These are phyloP conservation scores for Aplocera efformata DNA, from an alignment of 2,888 invertebrate genomes.

Conservation along the genomic window DNA sequence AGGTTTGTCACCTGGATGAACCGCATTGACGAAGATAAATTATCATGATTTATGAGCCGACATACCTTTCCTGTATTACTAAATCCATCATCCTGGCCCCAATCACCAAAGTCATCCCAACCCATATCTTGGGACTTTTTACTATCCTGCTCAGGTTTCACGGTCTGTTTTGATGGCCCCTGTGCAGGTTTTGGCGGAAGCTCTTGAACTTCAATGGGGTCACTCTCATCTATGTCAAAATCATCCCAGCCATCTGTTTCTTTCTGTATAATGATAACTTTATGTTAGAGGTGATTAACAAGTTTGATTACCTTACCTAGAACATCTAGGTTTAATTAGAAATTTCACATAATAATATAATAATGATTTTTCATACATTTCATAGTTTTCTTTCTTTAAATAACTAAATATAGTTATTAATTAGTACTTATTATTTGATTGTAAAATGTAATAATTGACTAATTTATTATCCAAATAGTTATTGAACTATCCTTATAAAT, in stretches of 20 bases:
- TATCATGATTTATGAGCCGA: too few relatives aligned
- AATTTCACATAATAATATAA: too few relatives aligned
- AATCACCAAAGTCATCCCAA: slow-evolving; percentile 77
- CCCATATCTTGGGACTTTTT: slow-evolving; percentile 60
- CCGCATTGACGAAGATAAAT: too few relatives aligned
- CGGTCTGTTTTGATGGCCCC: slow-evolving; percentile 7
- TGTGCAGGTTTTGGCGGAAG: slow-evolving; percentile 9
- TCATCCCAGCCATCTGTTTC: slow-evolving; percentile 71
- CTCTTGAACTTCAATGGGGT: slow-evolving; percentile 29
- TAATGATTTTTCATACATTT: too few relatives aligned
- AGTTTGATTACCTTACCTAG: background rate
- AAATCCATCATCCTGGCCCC: slow-evolving; percentile 53
- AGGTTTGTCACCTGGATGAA: too few relatives aligned
- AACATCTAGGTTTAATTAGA: too few relatives aligned
- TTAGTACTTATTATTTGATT: too few relatives aligned
- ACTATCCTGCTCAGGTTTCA: slow-evolving; percentile 20
- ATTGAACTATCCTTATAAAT: too few relatives aligned
- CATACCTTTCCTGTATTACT: slow-evolving; percentile 35
- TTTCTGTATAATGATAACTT: slow-evolving; percentile 29
- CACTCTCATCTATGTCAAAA: slow-evolving; percentile 65
- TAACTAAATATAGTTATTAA: too few relatives aligned
- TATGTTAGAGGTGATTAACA: slow-evolving; percentile 3
- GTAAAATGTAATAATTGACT: too few relatives aligned
- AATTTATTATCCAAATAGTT: too few relatives aligned
- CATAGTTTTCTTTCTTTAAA: too few relatives aligned